Conservation (phyloP, 2,113 vertebrate genomes). For the Egretta garzetta region DNA sequence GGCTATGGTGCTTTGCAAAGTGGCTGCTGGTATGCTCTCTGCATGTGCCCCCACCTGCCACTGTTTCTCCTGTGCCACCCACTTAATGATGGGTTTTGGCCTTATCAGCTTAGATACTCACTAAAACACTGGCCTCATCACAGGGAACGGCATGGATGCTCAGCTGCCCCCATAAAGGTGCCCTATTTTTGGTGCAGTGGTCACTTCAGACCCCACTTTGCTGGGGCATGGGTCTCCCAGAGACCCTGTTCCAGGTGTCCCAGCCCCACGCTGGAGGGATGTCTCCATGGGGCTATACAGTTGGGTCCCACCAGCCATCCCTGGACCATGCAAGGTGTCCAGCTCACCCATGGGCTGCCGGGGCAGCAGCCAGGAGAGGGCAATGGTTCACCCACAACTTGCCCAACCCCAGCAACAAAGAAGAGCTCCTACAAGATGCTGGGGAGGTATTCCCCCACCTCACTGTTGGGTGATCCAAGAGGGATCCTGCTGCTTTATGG, state of each 20-base stretch:
- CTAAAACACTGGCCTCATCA: not conserved
- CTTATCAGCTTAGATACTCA: not conserved
- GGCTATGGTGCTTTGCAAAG: not conserved
- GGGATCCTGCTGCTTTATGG: not conserved
- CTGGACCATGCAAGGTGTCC: accelerated
- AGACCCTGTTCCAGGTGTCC: not conserved
- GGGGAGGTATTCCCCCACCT: not conserved
- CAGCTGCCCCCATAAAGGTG: not conserved
- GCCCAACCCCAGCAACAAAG: not conserved
- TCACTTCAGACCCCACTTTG: not conserved
- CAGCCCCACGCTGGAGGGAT: not conserved
- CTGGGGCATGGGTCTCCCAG: not conserved
- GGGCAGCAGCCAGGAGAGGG: not conserved
- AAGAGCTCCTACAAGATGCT: not conserved
- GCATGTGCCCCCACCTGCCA: not conserved
- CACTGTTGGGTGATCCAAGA: not conserved
- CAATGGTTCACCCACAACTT: not conserved
- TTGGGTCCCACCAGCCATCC: not conserved
- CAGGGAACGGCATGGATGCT: not conserved
- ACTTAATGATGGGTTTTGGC: not conserved
- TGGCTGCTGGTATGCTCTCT: not conserved
- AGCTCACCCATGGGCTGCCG: not conserved
- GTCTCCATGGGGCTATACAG: not conserved
- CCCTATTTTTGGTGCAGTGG: not conserved
- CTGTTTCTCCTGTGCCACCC: not conserved